phyloP scores from a whole-genome alignment of 2,113 vertebrate genomes.

The Perccottus glenii region DNA sequence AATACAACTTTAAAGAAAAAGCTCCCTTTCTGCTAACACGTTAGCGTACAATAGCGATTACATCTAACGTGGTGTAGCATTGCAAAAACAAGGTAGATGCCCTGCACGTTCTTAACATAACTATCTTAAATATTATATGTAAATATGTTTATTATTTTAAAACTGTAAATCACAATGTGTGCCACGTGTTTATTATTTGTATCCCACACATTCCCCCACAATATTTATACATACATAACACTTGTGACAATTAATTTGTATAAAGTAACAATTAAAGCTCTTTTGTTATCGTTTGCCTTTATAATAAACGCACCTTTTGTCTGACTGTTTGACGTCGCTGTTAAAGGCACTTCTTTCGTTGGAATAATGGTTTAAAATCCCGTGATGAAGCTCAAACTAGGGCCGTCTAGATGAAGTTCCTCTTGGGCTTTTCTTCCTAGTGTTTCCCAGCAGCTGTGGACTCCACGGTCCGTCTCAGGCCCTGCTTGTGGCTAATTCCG shows the following conservation, averaged over 20 bases:
- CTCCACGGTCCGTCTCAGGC: neutral
- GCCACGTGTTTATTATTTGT: slow-evolving; percentile 46
- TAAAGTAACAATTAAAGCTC: slow-evolving; percentile 3
- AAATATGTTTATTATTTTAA: too few species aligned
- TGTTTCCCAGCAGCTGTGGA: neutral
- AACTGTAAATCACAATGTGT: slow-evolving; percentile 23
- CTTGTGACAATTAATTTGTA: neutral
- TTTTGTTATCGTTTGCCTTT: neutral
- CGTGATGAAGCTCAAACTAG: slow-evolving; percentile 32
- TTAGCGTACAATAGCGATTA: too few species aligned
- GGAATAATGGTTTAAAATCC: neutral
- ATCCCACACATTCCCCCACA: neutral
- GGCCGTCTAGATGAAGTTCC: slow-evolving; percentile 48
- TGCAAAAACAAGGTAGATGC: too few species aligned
- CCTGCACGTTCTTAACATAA: too few species aligned
- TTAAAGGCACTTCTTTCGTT: neutral
- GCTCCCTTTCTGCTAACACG: too few species aligned
- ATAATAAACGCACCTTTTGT: slow-evolving; percentile 34
- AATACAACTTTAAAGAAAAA: too few species aligned
- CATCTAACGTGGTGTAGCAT: too few species aligned
- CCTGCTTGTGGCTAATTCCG: neutral
- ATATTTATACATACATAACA: neutral
- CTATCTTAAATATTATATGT: too few species aligned
- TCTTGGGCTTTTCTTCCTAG: slow-evolving; percentile 3
- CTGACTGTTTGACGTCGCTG: slow-evolving; percentile 10